These are phyloP conservation scores for Spheniscus mendiculus DNA, from an alignment of 2,113 vertebrate species.

Conservation along the genomic window DNA sequence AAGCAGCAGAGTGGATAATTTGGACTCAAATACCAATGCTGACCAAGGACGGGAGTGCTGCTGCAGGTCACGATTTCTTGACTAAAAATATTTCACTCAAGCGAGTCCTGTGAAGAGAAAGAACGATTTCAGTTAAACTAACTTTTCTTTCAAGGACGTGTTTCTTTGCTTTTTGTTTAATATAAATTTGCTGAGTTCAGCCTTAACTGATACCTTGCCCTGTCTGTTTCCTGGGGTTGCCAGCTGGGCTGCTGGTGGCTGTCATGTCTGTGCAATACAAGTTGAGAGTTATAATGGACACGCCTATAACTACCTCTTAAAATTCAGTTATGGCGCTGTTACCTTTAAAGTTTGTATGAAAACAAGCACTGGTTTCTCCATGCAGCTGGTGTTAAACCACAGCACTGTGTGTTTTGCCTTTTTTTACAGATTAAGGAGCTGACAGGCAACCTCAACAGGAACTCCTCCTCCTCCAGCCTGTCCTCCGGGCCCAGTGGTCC, in stretches of 20 bases:
- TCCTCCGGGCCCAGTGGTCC: conserved; percentile 89
- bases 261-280: not conserved
- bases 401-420: not conserved
- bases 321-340: not conserved
- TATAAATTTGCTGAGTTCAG: not conserved
- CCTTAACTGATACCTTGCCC: not conserved
- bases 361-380: not conserved
- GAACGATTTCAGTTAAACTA: not conserved
- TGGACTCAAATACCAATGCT: not conserved
- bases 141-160: not conserved
- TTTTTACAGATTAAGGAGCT: conserved; percentile 93
- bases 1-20: not conserved
- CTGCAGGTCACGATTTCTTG: not conserved
- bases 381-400: not conserved
- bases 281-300: not conserved
- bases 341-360: not conserved
- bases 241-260: not conserved
- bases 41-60: not conserved
- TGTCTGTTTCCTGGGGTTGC: not conserved
- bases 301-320: not conserved
- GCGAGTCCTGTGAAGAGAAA: not conserved
- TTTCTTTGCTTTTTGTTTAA: not conserved
- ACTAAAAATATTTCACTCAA: not conserved
- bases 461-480: conserved; percentile 89
- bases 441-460: conserved; percentile 92